Base-by-base conservation (phyloP, 2,797 vertebrate genomes). In the Lophura swinhoii region DNA sequence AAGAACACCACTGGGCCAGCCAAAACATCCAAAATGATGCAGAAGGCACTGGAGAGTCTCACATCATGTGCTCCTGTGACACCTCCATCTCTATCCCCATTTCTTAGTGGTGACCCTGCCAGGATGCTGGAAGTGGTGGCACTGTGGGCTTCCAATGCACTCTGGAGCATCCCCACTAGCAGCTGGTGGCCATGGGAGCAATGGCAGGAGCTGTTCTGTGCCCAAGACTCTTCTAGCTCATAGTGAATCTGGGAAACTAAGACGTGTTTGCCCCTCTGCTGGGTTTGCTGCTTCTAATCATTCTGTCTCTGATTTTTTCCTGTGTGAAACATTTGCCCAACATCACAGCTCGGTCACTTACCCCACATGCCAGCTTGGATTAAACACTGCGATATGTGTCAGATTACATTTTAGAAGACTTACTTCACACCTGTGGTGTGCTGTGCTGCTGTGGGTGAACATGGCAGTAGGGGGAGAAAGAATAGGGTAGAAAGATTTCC, bases 351-450 rank as follows among this genome's bases (percentile, higher is more conserved):
- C 72, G 82, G 95, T 94, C 39, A 0, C 60, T 84, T 29, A n/a
- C 80, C 67, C 82, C 4, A 4, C 70, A 87, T 95, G 94, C 93
- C 95, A 96, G 20, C 51, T 92, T 17, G 0, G 72, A 93, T 96
- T 94, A 96, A 55, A 51, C 71, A 35, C 73, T 56, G 56, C 18
- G 46, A 59, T 75, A 91, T 90, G 48, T 84, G 87, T 95, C 94
- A 92, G 17, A 66, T 81, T 67, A n/a, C 69, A 72, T 96, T 85
- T 87, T 78, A 62, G 87, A 93, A 91, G 69, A 56, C 59, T 80
- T 94, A 17, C 94, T 91, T 94, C 90, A 95, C 59, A 22, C 43
- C 87, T 48, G 31, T 70, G 7, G 29, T 69, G 75, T 82, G 58
- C 68, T 53, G 46, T 1, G 2, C 74, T 96, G 44, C 24, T 29